Conservation (phyloP, 2,888 invertebrate genomes). For the Ametastegia equiseti region DNA sequence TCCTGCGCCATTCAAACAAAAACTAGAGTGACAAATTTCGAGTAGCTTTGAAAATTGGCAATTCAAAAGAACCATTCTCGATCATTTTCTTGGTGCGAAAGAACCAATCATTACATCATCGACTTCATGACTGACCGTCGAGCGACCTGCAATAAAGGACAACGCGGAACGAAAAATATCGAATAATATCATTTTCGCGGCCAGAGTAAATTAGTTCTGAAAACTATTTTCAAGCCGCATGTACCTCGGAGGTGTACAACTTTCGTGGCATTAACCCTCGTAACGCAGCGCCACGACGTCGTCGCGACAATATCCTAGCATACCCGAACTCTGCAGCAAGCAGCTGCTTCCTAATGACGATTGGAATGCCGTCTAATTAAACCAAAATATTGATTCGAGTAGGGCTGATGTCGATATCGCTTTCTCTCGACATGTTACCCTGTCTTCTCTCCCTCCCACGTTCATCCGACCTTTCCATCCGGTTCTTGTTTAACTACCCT, state of each 20-base stretch:
- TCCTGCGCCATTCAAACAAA: no score
- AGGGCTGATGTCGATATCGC: constrained; percentile 25
- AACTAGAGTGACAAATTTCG: background rate
- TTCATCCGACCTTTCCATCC: background rate
- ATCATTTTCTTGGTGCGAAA: background rate
- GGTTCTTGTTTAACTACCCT: constrained; percentile 24
- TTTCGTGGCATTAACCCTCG: constrained; percentile 51
- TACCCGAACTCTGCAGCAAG: constrained; percentile 19
- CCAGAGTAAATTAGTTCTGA: constrained; percentile 65
- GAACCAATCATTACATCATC: constrained; percentile 16
- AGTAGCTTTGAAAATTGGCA: background rate
- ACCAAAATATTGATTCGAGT: constrained; percentile 61
- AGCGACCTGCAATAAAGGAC: background rate
- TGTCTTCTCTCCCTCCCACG: background rate
- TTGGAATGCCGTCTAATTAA: constrained; percentile 64
- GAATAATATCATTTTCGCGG: constrained; percentile 10
- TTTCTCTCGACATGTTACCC: constrained; percentile 14
- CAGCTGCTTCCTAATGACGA: constrained; percentile 59
- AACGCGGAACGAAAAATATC: constrained; percentile 51
- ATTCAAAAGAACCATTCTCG: background rate
- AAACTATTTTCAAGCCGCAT: constrained; percentile 68
- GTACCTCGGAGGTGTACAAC: constrained; percentile 60
- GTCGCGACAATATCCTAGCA: constrained; percentile 35
- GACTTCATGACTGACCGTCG: background rate
- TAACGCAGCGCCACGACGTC: constrained; percentile 48